These are phyloP conservation scores for Megaceryle alcyon DNA, from an alignment of 2,797 vertebrate genomes.

Conservation along the genomic window DNA sequence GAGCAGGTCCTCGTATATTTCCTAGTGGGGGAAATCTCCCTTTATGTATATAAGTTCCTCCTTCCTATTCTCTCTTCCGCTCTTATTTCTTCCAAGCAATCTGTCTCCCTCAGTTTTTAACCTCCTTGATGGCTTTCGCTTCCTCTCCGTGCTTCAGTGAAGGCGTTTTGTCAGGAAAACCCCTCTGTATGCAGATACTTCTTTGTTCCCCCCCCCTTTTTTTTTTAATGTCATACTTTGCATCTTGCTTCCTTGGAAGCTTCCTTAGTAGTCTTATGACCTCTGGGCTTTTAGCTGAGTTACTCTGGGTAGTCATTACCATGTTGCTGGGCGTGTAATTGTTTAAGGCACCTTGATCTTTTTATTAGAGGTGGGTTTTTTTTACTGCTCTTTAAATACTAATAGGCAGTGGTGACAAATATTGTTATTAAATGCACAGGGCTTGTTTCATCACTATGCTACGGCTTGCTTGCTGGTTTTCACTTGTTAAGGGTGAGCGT, in stretches of 20 bases:
- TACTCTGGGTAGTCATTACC: conserved; percentile 6
- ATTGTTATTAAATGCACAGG: neutral
- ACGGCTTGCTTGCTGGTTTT: conserved; percentile 14
- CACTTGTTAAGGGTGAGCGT: neutral
- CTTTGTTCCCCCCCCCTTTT: conserved; percentile 21
- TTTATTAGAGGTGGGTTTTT: conserved; percentile 23
- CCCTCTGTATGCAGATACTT: conserved; percentile 6
- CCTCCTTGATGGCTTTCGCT: conserved; percentile 62
- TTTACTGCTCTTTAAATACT: conserved; percentile 50
- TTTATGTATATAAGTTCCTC: conserved; percentile 40
- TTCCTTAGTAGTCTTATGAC: conserved; percentile 34
- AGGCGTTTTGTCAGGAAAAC: conserved; percentile 38
- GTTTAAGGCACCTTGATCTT: conserved; percentile 49
- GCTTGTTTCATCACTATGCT: neutral
- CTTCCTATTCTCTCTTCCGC: conserved; percentile 51
- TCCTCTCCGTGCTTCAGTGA: conserved; percentile 19
- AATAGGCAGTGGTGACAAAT: conserved; percentile 37
- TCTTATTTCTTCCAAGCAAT: conserved; percentile 57
- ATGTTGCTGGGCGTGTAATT: conserved; percentile 10
- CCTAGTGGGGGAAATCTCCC: conserved; percentile 36
- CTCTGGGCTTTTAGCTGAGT: conserved; percentile 40
- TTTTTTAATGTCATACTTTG: neutral
- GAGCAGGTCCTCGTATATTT: neutral
- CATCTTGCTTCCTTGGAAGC: conserved; percentile 53
- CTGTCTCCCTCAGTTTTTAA: conserved; percentile 34